Conservation (phyloP, 2,888 invertebrate species). For the Nomada hirtipes region DNA sequence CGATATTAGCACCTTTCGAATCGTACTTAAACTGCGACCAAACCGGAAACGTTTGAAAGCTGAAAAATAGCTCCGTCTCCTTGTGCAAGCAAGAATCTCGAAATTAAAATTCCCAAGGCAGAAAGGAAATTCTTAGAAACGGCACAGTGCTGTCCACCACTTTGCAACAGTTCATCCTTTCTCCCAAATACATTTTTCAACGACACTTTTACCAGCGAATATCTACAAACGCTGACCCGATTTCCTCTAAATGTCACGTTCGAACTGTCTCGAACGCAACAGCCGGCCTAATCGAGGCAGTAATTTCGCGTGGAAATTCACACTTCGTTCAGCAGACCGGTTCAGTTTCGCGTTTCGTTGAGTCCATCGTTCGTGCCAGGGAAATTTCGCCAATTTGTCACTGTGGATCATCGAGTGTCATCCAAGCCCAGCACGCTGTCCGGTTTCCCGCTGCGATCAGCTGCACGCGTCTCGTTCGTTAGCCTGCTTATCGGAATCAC, state of each 20-base stretch:
- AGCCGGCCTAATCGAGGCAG: neutral
- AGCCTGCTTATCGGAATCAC: constrained; percentile 43
- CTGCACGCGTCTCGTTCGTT: constrained; percentile 72
- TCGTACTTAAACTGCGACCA: no score
- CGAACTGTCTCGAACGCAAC: neutral
- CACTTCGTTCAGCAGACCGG: constrained; percentile 3
- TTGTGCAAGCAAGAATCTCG: no score
- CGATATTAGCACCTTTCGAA: no score
- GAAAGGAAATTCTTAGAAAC: no score
- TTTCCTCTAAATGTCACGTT: neutral
- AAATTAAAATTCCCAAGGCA: no score
- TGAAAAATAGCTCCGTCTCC: no score
- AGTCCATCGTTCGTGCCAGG: neutral
- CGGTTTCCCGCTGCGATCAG: constrained; percentile 60
- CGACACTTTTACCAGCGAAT: neutral
- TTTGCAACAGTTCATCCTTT: neutral
- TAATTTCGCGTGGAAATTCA: constrained; percentile 24
- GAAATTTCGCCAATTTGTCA: constrained; percentile 42
- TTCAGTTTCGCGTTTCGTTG: constrained; percentile 14
- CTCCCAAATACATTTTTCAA: neutral
- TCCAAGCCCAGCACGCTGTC: constrained; percentile 38
- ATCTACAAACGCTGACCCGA: constrained; percentile 20
- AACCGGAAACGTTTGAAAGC: no score
- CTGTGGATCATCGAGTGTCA: constrained; percentile 42
- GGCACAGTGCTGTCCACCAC: neutral